These are phyloP conservation scores for Pholis gunnellus DNA, from an alignment of 2,113 vertebrate genomes.

Conservation along the genomic window DNA sequence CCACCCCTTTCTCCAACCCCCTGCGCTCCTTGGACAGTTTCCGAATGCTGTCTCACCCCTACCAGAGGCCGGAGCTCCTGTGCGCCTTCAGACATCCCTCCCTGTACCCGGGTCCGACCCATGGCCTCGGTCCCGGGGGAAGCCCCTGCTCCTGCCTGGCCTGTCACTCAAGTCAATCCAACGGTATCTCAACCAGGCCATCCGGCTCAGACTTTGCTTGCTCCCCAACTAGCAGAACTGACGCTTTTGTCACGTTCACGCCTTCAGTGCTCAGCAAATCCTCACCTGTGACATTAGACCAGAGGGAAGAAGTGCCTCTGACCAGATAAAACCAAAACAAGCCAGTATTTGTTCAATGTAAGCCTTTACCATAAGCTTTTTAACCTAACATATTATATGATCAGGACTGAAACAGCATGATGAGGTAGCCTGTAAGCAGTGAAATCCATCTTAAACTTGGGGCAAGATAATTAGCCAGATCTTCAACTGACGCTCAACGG, in stretches of 20 bases:
- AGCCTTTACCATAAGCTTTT: conserved; percentile 54
- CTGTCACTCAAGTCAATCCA: conserved; percentile 91
- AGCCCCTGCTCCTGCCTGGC: conserved; percentile 94
- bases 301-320: conserved; percentile 97
- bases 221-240: conserved; percentile 93
- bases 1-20: conserved; percentile 89
- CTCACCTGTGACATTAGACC: conserved; percentile 92
- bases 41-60: conserved; percentile 94
- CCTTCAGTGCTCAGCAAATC: conserved; percentile 97
- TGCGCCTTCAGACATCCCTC: conserved; percentile 97
- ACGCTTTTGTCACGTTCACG: conserved; percentile 96
- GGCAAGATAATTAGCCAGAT: conserved; percentile 34
- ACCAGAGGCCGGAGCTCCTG: conserved; percentile 95
- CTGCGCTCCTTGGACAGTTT: conserved; percentile 96
- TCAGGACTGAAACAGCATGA: conserved; percentile 66
- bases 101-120: conserved; percentile 90
- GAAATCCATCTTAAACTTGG: conserved; percentile 26
- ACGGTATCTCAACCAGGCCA: conserved; percentile 86
- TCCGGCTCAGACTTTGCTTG: conserved; percentile 93
- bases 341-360: conserved; percentile 11
- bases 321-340: conserved; percentile 90
- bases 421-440: conserved; percentile 43
- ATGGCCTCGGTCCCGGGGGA: conserved; percentile 91
- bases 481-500: conserved; percentile 62
- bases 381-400: conserved; percentile 43